Evolutionary conservation across 2,113 vertebrate genomes (phyloP).

Genomic region (Triplophysa siluroides): DNA sequence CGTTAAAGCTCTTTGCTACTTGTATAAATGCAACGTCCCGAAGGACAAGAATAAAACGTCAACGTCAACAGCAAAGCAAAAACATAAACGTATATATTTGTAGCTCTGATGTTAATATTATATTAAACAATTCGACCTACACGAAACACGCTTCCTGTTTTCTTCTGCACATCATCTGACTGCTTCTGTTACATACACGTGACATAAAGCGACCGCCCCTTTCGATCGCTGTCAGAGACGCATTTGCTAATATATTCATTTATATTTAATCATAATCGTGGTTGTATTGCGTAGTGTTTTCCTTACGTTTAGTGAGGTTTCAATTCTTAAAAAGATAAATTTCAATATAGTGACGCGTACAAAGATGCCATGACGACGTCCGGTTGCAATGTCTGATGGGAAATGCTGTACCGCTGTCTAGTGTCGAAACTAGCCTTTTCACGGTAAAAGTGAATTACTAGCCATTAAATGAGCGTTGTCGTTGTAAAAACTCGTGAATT

Average conservation of each 20-base stretch:
- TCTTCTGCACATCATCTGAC: background rate
- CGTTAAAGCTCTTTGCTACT: background rate
- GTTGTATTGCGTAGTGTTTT: background rate
- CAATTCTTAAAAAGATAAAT: background rate
- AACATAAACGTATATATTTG: background rate
- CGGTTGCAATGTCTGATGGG: conserved; percentile 30
- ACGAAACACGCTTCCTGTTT: background rate
- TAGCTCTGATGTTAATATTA: no score
- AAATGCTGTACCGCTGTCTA: background rate
- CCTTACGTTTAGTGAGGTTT: background rate
- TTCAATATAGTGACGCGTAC: background rate
- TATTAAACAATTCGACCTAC: background rate
- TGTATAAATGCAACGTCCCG: background rate
- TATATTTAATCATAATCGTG: background rate
- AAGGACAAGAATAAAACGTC: background rate
- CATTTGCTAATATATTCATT: background rate
- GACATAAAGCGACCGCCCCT: background rate
- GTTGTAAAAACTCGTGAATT: background rate
- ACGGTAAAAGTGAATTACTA: background rate
- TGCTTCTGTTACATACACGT: background rate
- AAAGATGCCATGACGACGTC: background rate
- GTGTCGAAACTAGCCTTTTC: background rate
- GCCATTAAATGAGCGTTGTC: background rate
- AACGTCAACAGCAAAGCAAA: background rate
- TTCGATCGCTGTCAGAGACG: background rate